phyloP scores from a whole-genome alignment of 2,888 invertebrate genomes.

The Euplexia lucipara region DNA sequence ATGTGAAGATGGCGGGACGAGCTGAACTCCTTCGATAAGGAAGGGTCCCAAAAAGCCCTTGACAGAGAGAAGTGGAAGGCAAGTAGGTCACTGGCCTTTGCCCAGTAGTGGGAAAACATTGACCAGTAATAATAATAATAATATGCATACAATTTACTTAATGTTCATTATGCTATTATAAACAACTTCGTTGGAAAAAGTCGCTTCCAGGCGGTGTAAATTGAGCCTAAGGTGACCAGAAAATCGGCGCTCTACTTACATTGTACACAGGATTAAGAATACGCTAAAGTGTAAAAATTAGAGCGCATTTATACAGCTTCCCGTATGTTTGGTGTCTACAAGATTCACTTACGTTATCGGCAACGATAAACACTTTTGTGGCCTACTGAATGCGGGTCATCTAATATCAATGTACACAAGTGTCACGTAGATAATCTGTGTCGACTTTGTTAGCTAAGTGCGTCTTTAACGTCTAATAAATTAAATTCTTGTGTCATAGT shows the following conservation, averaged over 20 bases:
- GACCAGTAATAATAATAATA: too few relatives aligned
- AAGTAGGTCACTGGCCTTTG: too few relatives aligned
- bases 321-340: constrained; percentile 7
- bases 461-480: background rate
- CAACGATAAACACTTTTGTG: constrained; percentile 35
- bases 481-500: too few relatives aligned
- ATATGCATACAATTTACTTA: too few relatives aligned
- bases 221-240: constrained; percentile 43
- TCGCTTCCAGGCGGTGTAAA: too few relatives aligned
- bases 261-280: constrained; percentile 20
- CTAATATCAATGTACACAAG: constrained; percentile 36
- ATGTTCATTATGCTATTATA: too few relatives aligned
- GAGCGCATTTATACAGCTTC: constrained; percentile 33
- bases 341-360: constrained; percentile 42
- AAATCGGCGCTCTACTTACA: constrained; percentile 20
- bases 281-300: constrained; percentile 2
- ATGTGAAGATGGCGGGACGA: too few relatives aligned
- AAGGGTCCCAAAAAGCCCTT: too few relatives aligned
- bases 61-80: too few relatives aligned
- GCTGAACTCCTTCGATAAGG: too few relatives aligned
- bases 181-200: too few relatives aligned
- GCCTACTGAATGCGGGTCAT: constrained; percentile 45
- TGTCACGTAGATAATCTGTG: constrained; percentile 22
- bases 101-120: too few relatives aligned
- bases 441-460: constrained; percentile 1